Evolutionary conservation across 2,888 invertebrate species (phyloP), one percentile per base, ranked within the genome.

Genomic region (Cepaea hortensis): DNA sequence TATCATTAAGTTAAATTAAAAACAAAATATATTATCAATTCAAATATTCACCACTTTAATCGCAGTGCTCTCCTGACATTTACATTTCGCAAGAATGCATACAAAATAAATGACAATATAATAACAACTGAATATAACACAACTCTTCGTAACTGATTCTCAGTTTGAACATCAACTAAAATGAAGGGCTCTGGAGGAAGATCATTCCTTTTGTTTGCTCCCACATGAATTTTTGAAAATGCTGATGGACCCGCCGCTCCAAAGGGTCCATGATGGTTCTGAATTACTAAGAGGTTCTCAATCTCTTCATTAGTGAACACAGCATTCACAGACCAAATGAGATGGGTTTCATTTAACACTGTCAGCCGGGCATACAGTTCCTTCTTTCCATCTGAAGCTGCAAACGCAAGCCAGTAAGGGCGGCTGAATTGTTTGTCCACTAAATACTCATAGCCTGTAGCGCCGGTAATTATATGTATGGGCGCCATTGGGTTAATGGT

Each of bases 401-500:
- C 85, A 87, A 91, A 91, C 3, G 93, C 91, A 46, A 91, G 91
- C 93, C 93, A 93, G 23, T 88, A 88, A 13, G 90, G 90, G 20
- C 90, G 89, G 9, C 88, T 81, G 65, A 87, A 87, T 50, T 90
- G 90, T 13, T 88, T 88, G 81, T 92, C 91, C 18, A 88, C 82
- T 18, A 90, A 81, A 77, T 92, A 92, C 18, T 88, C 88, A 68
- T 91, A 90, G 0, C 93, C 92, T 84, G 91, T 90, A 0, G 91
- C 90, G 20, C 93, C 93, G 76, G 91, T 90, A 3, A 91, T 91
- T 0, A 93, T 87, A 84, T 93, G 91, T 23, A 93, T 91, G 7
- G 93, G 92, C 9, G 91, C 93, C 70, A 85, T 87, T 0, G 93
- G 92, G 81, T 93, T 89, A 20, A 89, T 89, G 88, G 93, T 92